These are phyloP conservation scores for Trimorus sp. DNA, from an alignment of 2,888 invertebrate genomes.

Conservation along the genomic window DNA sequence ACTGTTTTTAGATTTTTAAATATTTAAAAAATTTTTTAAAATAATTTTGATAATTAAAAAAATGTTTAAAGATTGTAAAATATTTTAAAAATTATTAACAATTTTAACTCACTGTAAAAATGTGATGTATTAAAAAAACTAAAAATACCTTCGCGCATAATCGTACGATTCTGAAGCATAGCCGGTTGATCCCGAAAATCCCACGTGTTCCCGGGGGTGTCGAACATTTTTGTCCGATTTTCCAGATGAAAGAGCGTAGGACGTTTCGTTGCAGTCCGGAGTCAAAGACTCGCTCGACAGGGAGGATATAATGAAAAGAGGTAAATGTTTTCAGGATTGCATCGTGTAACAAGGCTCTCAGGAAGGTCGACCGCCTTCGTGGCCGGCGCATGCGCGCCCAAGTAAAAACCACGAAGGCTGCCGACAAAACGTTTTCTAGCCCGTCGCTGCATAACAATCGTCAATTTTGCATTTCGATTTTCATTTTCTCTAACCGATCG, in stretches of 20 bases:
- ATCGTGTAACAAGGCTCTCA: slow-evolving; percentile 76
- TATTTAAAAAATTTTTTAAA: too few relatives aligned
- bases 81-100: too few relatives aligned
- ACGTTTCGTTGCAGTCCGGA: slow-evolving; percentile 36
- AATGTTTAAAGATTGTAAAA: too few relatives aligned
- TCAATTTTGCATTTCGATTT: slow-evolving; percentile 39
- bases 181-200: too few relatives aligned
- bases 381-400: slow-evolving; percentile 68
- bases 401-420: slow-evolving; percentile 57
- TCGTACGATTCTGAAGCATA: too few relatives aligned
- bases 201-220: too few relatives aligned
- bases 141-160: too few relatives aligned
- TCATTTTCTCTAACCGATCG: not conserved
- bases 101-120: too few relatives aligned
- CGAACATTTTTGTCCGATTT: slow-evolving; percentile 1
- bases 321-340: slow-evolving; percentile 75
- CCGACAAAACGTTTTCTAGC: slow-evolving; percentile 62
- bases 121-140: too few relatives aligned
- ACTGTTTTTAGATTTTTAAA: too few relatives aligned
- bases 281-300: slow-evolving; percentile 59
- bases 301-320: slow-evolving; percentile 64
- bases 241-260: slow-evolving; percentile 34
- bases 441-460: slow-evolving; percentile 59
- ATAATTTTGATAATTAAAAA: too few relatives aligned
- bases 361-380: slow-evolving; percentile 76